Conservation (phyloP, 2,113 vertebrate genomes). For the Pomatorhinus ruficollis region DNA sequence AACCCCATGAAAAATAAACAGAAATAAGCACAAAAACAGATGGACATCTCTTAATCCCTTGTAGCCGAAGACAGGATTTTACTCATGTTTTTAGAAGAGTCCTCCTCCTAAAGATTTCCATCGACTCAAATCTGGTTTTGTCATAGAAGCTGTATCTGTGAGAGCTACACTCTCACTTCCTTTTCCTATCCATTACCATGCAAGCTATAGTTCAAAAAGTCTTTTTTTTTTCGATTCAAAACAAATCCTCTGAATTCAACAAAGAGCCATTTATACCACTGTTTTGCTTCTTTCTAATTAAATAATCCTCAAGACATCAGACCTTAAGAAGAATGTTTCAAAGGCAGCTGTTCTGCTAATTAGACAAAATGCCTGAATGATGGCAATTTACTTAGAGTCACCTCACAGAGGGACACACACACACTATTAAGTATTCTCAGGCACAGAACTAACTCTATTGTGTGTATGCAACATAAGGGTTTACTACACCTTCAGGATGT, state of each 20-base stretch:
- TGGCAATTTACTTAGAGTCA: neutral
- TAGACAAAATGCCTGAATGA: neutral
- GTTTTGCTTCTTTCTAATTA: slow-evolving; percentile 36
- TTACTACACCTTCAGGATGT: neutral
- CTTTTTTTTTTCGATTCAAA: neutral
- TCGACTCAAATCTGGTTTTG: neutral
- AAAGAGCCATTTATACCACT: neutral
- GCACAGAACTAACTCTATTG: neutral
- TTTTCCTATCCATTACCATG: neutral
- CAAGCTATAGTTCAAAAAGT: neutral
- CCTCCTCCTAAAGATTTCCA: slow-evolving; percentile 6
- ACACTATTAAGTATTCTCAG: neutral
- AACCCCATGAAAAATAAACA: slow-evolving; percentile 24
- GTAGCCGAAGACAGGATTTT: slow-evolving; percentile 29
- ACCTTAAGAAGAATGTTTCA: slow-evolving; percentile 19
- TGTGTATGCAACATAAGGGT: neutral
- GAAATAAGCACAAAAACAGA: slow-evolving; percentile 66
- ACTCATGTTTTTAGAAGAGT: slow-evolving; percentile 17
- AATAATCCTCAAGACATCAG: slow-evolving; percentile 29
- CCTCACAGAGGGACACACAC: neutral
- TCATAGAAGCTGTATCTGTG: neutral
- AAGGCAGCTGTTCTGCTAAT: slow-evolving; percentile 47
- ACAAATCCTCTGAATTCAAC: neutral
- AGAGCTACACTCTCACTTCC: neutral
- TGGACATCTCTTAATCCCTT: slow-evolving; percentile 55